A percentile compares a stretch with the other conserved stretches of the same genome.
These are phyloP conservation scores for Pseudorhombus dupliciocellatus DNA, from an alignment of 2,113 vertebrate species.

Conservation along the genomic window DNA sequence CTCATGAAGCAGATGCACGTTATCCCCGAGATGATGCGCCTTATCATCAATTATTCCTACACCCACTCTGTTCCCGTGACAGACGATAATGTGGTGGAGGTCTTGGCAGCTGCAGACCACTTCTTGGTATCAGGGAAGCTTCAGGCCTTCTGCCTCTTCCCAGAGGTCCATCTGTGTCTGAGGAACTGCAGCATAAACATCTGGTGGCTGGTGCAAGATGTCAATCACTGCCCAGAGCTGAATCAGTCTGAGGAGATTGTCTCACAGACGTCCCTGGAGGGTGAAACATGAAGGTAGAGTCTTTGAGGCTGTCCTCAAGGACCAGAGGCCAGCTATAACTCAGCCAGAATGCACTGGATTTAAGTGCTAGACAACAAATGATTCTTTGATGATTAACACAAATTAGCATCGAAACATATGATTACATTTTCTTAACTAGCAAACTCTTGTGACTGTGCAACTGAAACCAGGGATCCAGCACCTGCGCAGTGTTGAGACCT, in stretches of 20 bases:
- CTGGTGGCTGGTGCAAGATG: conserved; percentile 69
- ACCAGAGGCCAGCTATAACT: too few species aligned
- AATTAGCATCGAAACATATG: too few species aligned
- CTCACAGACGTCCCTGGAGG: conserved; percentile 22
- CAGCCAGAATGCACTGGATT: too few species aligned
- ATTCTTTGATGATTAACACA: too few species aligned
- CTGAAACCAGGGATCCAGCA: too few species aligned
- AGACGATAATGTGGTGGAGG: conserved; percentile 74
- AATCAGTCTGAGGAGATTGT: conserved; percentile 71
- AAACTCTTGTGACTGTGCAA: too few species aligned
- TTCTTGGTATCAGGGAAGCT: conserved; percentile 82
- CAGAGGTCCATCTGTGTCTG: conserved; percentile 80
- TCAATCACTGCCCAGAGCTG: conserved; percentile 28
- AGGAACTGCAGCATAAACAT: conserved; percentile 74
- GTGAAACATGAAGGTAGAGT: too few species aligned
- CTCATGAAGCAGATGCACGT: neutral
- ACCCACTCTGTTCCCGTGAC: conserved; percentile 67
- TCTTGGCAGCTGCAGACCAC: conserved; percentile 83
- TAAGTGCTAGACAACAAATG: too few species aligned
- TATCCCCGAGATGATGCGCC: conserved; percentile 9
- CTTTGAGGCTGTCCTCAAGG: too few species aligned
- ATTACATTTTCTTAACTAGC: too few species aligned
- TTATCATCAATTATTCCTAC: conserved; percentile 47
- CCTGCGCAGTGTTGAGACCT: too few species aligned
- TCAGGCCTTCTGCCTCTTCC: conserved; percentile 82